A percentile compares a stretch with the other conserved stretches of the same genome.
phyloP scores from a whole-genome alignment of 2,888 invertebrate species.

The Cheilosia vulpina region DNA sequence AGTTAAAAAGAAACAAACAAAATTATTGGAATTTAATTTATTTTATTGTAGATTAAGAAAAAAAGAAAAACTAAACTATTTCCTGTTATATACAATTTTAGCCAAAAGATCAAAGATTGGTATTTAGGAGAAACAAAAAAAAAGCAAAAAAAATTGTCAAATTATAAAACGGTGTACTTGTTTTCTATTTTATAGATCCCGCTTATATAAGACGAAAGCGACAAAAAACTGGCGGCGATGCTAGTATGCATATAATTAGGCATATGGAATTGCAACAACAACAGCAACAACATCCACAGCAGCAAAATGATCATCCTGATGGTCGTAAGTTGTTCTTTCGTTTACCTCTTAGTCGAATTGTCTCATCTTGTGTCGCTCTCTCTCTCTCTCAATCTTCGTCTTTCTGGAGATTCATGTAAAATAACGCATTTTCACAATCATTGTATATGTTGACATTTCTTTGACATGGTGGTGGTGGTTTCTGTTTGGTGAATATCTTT shows the following conservation, averaged over 20 bases:
- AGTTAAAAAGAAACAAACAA: slow-evolving; percentile 35
- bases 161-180: slow-evolving; percentile 71
- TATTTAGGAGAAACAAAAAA: slow-evolving; percentile 29
- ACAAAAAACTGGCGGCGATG: slow-evolving; percentile 83
- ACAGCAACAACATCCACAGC: slow-evolving; percentile 77
- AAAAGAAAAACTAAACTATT: slow-evolving; percentile 31
- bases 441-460: slow-evolving; percentile 46
- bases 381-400: background rate
- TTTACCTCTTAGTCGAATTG: slow-evolving; percentile 23
- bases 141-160: slow-evolving; percentile 76
- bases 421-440: slow-evolving; percentile 14
- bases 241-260: slow-evolving; percentile 83
- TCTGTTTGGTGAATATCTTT: slow-evolving; percentile 1
- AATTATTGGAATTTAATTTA: slow-evolving; percentile 37
- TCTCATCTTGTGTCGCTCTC: slow-evolving; percentile 18
- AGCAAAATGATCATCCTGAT: slow-evolving; percentile 80
- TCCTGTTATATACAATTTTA: slow-evolving; percentile 45
- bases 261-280: slow-evolving; percentile 78
- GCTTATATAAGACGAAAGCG: slow-evolving; percentile 85
- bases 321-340: slow-evolving; percentile 81
- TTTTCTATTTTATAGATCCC: slow-evolving; percentile 85
- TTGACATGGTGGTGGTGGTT: slow-evolving; percentile 31
- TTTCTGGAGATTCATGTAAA: slow-evolving; percentile 12
- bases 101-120: slow-evolving; percentile 41
- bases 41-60: slow-evolving; percentile 49